Base-by-base conservation (phyloP, 2,797 vertebrate species). In the Otolemur crassicaudatus region DNA sequence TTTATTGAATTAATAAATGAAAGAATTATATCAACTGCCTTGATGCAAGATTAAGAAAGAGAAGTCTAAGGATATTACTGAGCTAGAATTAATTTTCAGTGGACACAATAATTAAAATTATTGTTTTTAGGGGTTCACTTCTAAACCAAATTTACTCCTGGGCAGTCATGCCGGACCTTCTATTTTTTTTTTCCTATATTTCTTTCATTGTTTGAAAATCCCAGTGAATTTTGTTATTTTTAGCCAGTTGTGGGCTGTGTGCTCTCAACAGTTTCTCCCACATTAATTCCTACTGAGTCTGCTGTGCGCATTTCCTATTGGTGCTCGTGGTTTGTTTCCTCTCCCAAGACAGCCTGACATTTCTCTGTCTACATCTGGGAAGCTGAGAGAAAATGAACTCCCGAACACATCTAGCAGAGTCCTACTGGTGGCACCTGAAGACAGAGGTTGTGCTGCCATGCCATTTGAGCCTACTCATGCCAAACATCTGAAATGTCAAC, bases 191-290 rank as follows among this genome's bases (percentile, higher is more conserved):
- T 97, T 73, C 27, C 27, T 80, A 10, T 46, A 23, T 79, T 92
- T 92, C 58, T 65, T 86, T 31, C 9, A 19, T 20, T 94, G 23
- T 31, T 88, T 43, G 61, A 87, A 94, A 90, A 94, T 69, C n/a
- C n/a, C 77, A 90, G 23, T 23, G 49, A 93, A 61, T 17, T 58
- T 86, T 40, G 75, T 85, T 93, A 90, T 75, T 95, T 96, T 94
- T 58, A 83, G 31, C 37, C 58, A 80, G 4, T 2, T 58, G 25
- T 27, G n/a, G n/a, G 34, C 34, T 84, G 2, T 27, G n/a, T 43
- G 34, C 40, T 31, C 37, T 40, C 31, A 63, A 2, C 43, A 16
- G 0, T 72, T 43, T 60, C n/a, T 84, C 80, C 65, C 25, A 49
- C 31, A 80, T 27, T 29, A 80, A 25, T 37, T 46, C 9, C 43